Evolutionary conservation across 2,113 vertebrate genomes (phyloP), one percentile per base, ranked within the genome.

Genomic region (Tachysurus vachellii): DNA sequence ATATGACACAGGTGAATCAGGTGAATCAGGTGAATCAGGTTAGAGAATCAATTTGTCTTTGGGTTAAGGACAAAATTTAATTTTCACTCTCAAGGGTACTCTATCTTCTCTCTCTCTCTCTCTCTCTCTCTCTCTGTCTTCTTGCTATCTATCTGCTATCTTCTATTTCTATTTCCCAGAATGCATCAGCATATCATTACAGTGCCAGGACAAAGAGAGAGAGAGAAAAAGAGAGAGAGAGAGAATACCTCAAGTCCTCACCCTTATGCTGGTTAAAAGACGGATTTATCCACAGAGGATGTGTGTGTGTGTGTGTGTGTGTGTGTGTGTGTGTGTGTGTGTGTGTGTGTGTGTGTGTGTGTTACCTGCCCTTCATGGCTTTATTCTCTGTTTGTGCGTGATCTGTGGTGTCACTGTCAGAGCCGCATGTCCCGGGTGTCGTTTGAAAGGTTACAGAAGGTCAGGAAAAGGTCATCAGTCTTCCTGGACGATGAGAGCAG

Each of bases 21-120:
- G 91, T 92, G 80, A 75, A 85, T 70, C 1, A 50, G 47, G 47
- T 68, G 83, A 87, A 85, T 59, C 47, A 81, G 90, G 91, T 92
- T 91, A 92, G 91, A 81, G 82, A 93, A 91, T 93, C 90, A 85
- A 90, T 93, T 91, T 93, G 80, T 84, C 80, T 88, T 75, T 88
- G 86, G 91, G 91, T 93, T 92, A 92, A 92, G 70, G 87, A 86
- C 70, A 77, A 71, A 88, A 83, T 92, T 93, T 91, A 90, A 92
- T 92, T 93, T 90, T 86, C 62, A 92, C 88, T 92, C 91, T 92
- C 89, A 91, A 94, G 91, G 91, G 89, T 88, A 84, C 64, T 66
- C 17, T 56, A 36, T 36, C 36, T 16, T 36, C 64, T 56, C 57
- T 26, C 80, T 44, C 57, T 23, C 80, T 82, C 42, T 82, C 54